These are phyloP conservation scores for Borostomias antarcticus DNA, from an alignment of 2,797 vertebrate species.

Conservation along the genomic window DNA sequence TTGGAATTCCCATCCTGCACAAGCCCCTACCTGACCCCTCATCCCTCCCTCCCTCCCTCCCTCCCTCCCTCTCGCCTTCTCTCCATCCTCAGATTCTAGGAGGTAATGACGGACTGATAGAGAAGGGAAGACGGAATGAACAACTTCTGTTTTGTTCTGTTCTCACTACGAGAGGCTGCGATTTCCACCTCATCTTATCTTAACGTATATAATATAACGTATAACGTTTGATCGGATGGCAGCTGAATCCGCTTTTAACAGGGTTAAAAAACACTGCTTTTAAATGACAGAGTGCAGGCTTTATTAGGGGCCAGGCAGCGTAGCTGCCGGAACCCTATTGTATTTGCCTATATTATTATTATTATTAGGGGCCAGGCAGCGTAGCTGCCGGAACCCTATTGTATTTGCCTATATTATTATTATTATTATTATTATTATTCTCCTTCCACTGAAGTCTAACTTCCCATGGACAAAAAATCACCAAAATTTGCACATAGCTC, in stretches of 20 bases:
- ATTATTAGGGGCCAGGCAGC: too few relatives aligned
- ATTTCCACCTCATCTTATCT: conserved; percentile 21
- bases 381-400: too few relatives aligned
- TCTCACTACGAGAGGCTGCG: conserved; percentile 2
- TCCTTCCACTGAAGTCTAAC: too few relatives aligned
- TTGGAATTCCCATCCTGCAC: conserved; percentile 62
- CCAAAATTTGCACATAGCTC: too few relatives aligned
- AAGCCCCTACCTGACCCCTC: conserved; percentile 51
- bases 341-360: too few relatives aligned
- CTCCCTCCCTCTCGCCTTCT: conserved; percentile 27
- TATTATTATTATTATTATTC: too few relatives aligned
- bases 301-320: too few relatives aligned
- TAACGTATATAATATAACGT: too few relatives aligned
- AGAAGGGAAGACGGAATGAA: conserved; percentile 9
- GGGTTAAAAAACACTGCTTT: conserved; percentile 25
- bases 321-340: too few relatives aligned
- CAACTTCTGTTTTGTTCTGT: conserved; percentile 25
- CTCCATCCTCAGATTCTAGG: conserved; percentile 45
- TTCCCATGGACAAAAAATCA: too few relatives aligned
- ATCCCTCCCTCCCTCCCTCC: conserved; percentile 6
- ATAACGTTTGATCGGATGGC: not conserved
- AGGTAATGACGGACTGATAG: conserved; percentile 64
- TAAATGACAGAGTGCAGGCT: too few relatives aligned
- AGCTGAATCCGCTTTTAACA: conserved; percentile 6
- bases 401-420: too few relatives aligned